Conservation (phyloP, 2,888 invertebrate genomes). For the Gastrophysa polygoni region DNA sequence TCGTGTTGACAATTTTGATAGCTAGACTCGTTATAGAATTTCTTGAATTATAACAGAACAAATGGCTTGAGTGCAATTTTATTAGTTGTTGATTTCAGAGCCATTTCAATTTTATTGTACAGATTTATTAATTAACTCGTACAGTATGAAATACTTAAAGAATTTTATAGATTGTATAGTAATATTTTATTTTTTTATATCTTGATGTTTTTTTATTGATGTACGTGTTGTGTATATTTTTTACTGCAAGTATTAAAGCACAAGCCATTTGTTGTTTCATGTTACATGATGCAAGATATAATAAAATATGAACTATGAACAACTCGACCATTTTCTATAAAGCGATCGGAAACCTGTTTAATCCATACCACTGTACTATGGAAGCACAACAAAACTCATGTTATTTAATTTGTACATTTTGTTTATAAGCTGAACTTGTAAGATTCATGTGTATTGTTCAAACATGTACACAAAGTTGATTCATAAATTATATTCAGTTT, state of each 20-base stretch:
- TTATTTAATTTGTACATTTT: conserved; percentile 54
- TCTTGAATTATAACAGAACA: conserved; percentile 58
- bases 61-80: conserved; percentile 60
- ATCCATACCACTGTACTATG: conserved; percentile 44
- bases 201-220: conserved; percentile 50
- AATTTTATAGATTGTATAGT: conserved; percentile 52
- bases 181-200: conserved; percentile 57
- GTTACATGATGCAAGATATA: conserved; percentile 54
- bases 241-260: conserved; percentile 52
- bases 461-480: conserved; percentile 61
- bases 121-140: conserved; percentile 48
- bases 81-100: conserved; percentile 55
- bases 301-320: conserved; percentile 50
- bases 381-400: conserved; percentile 41
- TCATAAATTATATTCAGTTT: conserved; percentile 57
- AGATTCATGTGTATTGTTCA: conserved; percentile 61
- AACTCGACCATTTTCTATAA: conserved; percentile 36
- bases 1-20: conserved; percentile 61
- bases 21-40: conserved; percentile 59
- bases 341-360: conserved; percentile 18
- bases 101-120: conserved; percentile 53
- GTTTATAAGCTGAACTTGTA: conserved; percentile 55
- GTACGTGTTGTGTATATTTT: conserved; percentile 48
- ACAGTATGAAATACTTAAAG: conserved; percentile 55
- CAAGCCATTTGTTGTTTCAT: conserved; percentile 58